Conservation (phyloP, 2,113 vertebrate genomes). For the Siniperca chuatsi region DNA sequence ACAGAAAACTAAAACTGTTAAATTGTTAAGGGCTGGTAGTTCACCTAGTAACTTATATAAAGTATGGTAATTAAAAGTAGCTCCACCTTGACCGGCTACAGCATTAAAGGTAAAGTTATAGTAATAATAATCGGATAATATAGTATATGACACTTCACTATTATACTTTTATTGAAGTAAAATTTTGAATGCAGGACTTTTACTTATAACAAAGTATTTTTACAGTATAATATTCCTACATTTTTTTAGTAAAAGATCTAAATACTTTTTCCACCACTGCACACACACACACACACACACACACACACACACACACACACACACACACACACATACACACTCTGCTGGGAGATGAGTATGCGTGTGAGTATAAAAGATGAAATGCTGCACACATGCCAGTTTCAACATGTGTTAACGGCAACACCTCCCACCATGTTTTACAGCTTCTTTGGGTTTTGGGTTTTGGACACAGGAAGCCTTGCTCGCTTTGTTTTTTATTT, state of each 20-base stretch:
- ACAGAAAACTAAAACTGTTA: too few relatives aligned
- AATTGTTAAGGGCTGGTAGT: too few relatives aligned
- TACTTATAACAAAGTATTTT: background rate
- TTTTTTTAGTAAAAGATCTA: background rate
- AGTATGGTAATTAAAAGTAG: too few relatives aligned
- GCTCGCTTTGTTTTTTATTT: conserved; percentile 42
- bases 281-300: background rate
- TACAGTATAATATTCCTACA: background rate
- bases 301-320: background rate
- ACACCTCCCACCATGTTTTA: conserved; percentile 41
- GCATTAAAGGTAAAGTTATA: too few relatives aligned
- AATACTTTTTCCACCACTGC: background rate
- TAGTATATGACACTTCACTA: background rate
- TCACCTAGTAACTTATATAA: too few relatives aligned
- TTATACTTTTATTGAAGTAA: background rate
- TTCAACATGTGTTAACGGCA: conserved; percentile 40
- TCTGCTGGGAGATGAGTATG: background rate
- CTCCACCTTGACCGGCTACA: too few relatives aligned
- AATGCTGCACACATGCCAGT: conserved; percentile 17
- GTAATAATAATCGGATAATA: background rate
- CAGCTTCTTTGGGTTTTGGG: conserved; percentile 46
- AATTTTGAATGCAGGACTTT: too few relatives aligned
- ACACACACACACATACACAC: background rate
- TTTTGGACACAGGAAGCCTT: conserved; percentile 51
- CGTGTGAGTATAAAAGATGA: conserved; percentile 1